Conservation (phyloP, 2,113 vertebrate genomes). For the Tretioscincus oriximinensis region DNA sequence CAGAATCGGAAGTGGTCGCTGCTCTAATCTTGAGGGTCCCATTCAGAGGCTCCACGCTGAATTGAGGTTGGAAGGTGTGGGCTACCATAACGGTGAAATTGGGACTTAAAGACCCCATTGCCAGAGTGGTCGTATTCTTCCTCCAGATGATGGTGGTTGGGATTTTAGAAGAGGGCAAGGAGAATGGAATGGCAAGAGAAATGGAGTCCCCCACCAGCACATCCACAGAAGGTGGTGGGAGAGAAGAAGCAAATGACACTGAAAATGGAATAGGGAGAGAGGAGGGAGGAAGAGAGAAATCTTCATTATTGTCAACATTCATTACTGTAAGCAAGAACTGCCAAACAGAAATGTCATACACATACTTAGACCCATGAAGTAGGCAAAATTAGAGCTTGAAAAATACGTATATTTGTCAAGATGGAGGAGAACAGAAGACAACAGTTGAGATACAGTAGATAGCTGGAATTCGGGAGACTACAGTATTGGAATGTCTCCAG, state of each 20-base stretch:
- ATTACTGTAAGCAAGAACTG: too few species aligned
- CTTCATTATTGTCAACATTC: neutral
- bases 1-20: conserved; percentile 32
- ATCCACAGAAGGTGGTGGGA: neutral
- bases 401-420: too few species aligned
- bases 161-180: neutral
- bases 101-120: conserved; percentile 35
- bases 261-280: neutral
- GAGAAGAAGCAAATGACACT: neutral
- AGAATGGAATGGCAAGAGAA: conserved; percentile 18
- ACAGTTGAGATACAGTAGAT: too few species aligned
- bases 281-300: neutral
- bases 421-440: too few species aligned
- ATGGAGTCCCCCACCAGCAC: neutral
- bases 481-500: too few species aligned
- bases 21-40: conserved; percentile 52
- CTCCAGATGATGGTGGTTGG: conserved; percentile 49
- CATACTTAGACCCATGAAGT: too few species aligned
- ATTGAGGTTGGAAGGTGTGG: conserved; percentile 19
- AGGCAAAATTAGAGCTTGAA: too few species aligned
- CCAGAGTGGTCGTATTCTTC: conserved; percentile 40
- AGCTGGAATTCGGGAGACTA: too few species aligned
- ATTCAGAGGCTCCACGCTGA: conserved; percentile 37
- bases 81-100: conserved; percentile 44
- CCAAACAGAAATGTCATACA: too few species aligned